Evolutionary conservation across 2,797 vertebrate genomes (phyloP), one percentile per base, ranked within the genome.

Genomic region (Scyliorhinus canicula): DNA sequence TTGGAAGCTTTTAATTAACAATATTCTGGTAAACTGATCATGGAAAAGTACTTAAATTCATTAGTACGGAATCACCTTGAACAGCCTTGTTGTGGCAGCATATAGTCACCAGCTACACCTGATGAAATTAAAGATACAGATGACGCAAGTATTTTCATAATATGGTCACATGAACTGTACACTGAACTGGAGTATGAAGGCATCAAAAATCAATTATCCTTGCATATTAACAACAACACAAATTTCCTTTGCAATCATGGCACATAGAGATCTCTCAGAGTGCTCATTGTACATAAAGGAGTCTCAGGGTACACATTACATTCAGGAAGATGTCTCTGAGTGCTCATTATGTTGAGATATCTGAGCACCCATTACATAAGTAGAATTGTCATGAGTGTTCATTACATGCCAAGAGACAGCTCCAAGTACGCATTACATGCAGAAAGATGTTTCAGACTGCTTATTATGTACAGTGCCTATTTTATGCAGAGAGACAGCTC

Each of bases 141-240:
- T 93, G 60, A 12, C 67, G 47, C 63, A 93, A 63, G 40, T 65
- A 47, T 67, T 67, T 93, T 93, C 60, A 93, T 93, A 60, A 91
- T 40, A 93, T 8, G 47, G 7, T 44, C 40, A 93, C 47, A 93
- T 67, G 60, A 67, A 67, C 63, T 93, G 63, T 93, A 88, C 85
- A 88, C 28, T 57, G 14, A 88, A 19, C 28, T 57, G 31, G 35
- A 19, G 85, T 57, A 88, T 88, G 52, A 88, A 88, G 52, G 11
- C 50, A 86, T 86, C 84, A 35, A 86, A 28, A 88, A 88, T 52
- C 52, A 88, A 88, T 88, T 88, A 88, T 57, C 52, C 31, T 88
- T 16, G 52, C 26, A 57, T 57, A 88, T 88, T n/a, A 86, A 57
- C 52, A 55, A 57, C 19, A 57, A n/a, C 52, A 88, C 55, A 55